phyloP scores from a whole-genome alignment of 2,888 invertebrate genomes.

The Gerosis bhagava region DNA sequence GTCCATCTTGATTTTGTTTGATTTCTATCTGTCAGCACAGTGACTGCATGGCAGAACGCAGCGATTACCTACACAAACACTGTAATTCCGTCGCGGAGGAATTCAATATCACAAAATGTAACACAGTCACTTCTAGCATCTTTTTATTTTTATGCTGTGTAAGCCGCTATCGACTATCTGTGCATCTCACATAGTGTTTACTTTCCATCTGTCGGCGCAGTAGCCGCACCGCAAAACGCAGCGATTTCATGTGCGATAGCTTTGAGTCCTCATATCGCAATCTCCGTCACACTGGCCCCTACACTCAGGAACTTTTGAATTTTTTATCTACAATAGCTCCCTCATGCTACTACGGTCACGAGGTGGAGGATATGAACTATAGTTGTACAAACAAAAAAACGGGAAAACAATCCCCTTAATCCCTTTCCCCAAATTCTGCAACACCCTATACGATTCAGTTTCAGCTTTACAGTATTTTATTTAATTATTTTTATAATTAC shows the following conservation, averaged over 20 bases:
- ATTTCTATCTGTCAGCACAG: constrained; percentile 76
- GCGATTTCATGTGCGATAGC: constrained; percentile 72
- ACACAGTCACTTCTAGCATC: too few species aligned
- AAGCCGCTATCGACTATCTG: constrained; percentile 74
- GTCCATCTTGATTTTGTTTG: constrained; percentile 77
- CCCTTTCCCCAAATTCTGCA: too few species aligned
- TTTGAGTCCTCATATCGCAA: constrained; percentile 66
- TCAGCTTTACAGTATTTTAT: constrained; percentile 11
- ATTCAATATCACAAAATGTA: too few species aligned
- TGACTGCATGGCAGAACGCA: constrained; percentile 60
- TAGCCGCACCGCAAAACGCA: constrained; percentile 60
- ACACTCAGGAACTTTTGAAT: constrained; percentile 19
- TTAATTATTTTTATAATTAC: constrained; percentile 13
- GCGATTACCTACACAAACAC: constrained; percentile 72
- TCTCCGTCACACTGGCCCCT: constrained; percentile 34
- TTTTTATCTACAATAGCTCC: constrained; percentile 5
- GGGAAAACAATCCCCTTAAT: too few species aligned
- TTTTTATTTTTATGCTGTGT: constrained; percentile 29
- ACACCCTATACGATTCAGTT: too few species aligned
- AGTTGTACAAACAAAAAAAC: too few species aligned
- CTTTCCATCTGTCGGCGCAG: constrained; percentile 77
- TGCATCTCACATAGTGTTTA: constrained; percentile 72
- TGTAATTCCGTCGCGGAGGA: too few species aligned
- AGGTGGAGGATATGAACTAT: background rate
- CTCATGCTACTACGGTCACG: constrained; percentile 13